Percentiles rank a stretch among this genome's conserved stretches.
Conservation (phyloP, 1,140 invertebrate genomes). For the Drosophila ficusphila region DNA sequence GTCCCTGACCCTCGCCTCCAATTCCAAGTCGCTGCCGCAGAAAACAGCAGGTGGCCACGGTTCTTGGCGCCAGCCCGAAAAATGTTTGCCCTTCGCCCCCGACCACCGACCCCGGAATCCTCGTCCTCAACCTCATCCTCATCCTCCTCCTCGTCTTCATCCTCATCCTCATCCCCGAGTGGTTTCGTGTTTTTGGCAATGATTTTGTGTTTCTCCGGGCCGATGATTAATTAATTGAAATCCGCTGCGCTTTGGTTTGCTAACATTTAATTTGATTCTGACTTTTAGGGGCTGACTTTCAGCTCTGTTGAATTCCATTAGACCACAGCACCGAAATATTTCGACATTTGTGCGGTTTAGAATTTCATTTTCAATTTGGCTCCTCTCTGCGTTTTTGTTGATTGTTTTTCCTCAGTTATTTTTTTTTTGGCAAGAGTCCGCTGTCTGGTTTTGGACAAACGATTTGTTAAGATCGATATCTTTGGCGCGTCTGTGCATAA, state of each 20-base stretch:
- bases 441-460: constrained; percentile 65
- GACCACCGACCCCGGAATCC: background rate
- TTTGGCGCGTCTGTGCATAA: constrained; percentile 79
- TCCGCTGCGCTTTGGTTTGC: constrained; percentile 60
- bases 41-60: constrained; percentile 77
- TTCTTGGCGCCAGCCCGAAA: constrained; percentile 69
- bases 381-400: constrained; percentile 9
- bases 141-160: background rate
- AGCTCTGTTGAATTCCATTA: constrained; percentile 72
- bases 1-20: constrained; percentile 13
- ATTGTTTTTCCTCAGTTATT: constrained; percentile 11
- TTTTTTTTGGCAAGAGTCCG: constrained; percentile 30
- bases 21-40: constrained; percentile 46
- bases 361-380: constrained; percentile 75
- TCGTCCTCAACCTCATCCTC: background rate
- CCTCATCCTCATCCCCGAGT: constrained; percentile 12
- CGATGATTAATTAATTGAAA: constrained; percentile 80
- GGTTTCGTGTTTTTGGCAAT: constrained; percentile 69
- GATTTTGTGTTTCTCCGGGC: constrained; percentile 50
- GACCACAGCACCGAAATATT: constrained; percentile 63
- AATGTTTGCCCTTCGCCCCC: constrained; percentile 40
- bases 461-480: constrained; percentile 81
- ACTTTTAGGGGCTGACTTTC: constrained; percentile 45
- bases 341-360: constrained; percentile 79
- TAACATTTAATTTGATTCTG: constrained; percentile 76